Conservation (phyloP, 2,888 invertebrate genomes). For the Meta bourneti region DNA sequence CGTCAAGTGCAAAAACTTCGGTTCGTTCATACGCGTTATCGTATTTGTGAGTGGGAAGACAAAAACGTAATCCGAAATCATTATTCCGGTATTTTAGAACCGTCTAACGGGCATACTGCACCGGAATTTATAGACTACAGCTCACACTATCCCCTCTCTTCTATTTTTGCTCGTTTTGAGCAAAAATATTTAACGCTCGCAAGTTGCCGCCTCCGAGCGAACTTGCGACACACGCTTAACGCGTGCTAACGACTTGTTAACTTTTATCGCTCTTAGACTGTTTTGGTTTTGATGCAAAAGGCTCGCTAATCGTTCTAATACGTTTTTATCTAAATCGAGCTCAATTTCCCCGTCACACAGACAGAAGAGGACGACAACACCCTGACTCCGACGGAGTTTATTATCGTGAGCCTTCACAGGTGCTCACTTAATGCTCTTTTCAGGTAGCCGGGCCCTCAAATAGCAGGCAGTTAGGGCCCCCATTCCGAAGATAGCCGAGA, state of each 20-base stretch:
- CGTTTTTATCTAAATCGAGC: constrained; percentile 70
- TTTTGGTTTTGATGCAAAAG: constrained; percentile 44
- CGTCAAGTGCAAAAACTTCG: no score
- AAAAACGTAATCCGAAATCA: neutral
- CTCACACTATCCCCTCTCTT: no score
- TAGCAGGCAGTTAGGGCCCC: constrained; percentile 52
- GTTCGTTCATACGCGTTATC: no score
- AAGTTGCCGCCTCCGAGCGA: neutral
- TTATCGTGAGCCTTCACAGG: constrained; percentile 64
- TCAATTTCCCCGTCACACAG: constrained; percentile 45
- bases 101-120: neutral
- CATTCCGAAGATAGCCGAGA: constrained; percentile 61
- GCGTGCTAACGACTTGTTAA: constrained; percentile 48
- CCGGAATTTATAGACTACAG: neutral
- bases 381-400: constrained; percentile 43
- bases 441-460: constrained; percentile 61
- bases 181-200: no score
- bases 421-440: constrained; percentile 71
- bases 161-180: no score
- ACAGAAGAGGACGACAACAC: neutral
- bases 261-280: constrained; percentile 52
- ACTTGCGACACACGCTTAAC: neutral
- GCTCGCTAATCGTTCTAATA: constrained; percentile 36
- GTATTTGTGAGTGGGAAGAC: neutral
- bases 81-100: neutral